Evolutionary conservation across 1,140 invertebrate genomes (phyloP).

Genomic region (Eurosta solidaginis): DNA sequence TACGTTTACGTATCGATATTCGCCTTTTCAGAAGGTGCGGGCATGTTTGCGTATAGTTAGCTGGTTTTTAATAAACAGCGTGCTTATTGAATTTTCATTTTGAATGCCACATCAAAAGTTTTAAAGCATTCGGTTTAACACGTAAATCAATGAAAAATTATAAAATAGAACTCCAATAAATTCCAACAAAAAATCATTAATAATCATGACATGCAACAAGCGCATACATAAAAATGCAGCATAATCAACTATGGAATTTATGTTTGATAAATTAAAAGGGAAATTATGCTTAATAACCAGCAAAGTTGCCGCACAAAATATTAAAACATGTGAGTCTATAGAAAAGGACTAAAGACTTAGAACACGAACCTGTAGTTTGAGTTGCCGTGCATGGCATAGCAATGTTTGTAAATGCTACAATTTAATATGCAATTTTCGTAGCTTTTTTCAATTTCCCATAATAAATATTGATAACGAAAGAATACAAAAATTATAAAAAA

Average conservation of each 20-base stretch:
- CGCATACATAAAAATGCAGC: not conserved
- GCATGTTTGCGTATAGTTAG: no score
- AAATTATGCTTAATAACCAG: not conserved
- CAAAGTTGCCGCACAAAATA: not conserved
- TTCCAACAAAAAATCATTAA: not conserved
- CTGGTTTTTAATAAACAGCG: no score
- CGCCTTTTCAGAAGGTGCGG: no score
- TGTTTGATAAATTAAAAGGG: not conserved
- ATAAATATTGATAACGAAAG: not conserved
- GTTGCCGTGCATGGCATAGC: not conserved
- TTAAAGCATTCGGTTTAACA: not conserved
- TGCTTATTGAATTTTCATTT: not conserved
- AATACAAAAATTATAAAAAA: not conserved
- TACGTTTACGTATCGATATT: no score
- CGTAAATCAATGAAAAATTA: not conserved
- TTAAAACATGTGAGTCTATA: no score
- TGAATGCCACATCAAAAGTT: no score
- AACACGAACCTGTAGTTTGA: not conserved
- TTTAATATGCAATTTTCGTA: conserved; percentile 9
- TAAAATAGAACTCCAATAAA: not conserved
- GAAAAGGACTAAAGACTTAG: not conserved
- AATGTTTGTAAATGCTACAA: not conserved
- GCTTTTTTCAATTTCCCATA: not conserved
- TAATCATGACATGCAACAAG: not conserved
- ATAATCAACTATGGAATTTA: not conserved